These are phyloP conservation scores for Megaceryle maxima DNA, from an alignment of 2,113 vertebrate genomes.

Conservation along the genomic window DNA sequence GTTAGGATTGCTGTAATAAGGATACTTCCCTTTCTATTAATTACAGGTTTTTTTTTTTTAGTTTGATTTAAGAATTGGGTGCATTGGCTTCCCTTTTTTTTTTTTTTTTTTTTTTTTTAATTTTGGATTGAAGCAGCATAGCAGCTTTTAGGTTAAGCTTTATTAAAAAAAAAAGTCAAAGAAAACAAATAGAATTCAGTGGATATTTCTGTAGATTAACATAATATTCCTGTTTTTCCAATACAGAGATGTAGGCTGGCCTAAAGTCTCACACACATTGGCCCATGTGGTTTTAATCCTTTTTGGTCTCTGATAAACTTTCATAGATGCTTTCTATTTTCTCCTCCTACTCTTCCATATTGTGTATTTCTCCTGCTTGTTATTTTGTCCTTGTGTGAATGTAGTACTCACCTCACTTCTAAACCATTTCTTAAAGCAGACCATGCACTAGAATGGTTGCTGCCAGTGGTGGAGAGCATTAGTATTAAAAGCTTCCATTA, in stretches of 20 bases:
- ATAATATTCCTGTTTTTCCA: neutral
- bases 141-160: neutral
- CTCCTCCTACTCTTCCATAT: neutral
- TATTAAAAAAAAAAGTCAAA: neutral
- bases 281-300: neutral
- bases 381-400: neutral
- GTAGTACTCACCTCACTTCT: neutral
- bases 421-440: neutral
- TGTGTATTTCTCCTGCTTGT: neutral
- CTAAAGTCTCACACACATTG: neutral
- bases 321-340: neutral
- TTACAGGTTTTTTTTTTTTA: too few relatives aligned
- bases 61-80: too few relatives aligned
- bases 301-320: neutral
- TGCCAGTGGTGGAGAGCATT: neutral
- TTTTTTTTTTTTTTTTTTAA: too few relatives aligned
- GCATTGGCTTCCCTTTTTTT: too few relatives aligned
- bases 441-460: neutral
- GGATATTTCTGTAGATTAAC: neutral
- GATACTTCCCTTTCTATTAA: too few relatives aligned
- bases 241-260: neutral
- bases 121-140: neutral
- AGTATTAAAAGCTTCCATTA: neutral
- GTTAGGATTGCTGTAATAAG: too few relatives aligned
- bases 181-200: neutral